Evolutionary conservation across 2,113 vertebrate genomes (phyloP).

Genomic region (Bubo bubo): DNA sequence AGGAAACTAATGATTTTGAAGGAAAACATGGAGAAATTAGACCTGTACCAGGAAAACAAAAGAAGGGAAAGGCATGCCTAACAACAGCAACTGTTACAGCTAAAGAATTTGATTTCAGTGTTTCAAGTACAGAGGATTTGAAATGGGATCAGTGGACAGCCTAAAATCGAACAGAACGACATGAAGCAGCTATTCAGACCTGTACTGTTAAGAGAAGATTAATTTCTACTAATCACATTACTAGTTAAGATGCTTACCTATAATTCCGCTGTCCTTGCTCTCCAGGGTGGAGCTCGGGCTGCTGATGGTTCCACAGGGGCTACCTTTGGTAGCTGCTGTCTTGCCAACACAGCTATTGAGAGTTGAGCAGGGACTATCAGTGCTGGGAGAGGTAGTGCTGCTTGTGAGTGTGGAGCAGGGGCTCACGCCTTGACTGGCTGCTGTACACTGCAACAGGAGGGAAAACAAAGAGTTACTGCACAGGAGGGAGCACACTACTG

Average conservation of each 20-base stretch:
- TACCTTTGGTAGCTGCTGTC: conserved; percentile 79
- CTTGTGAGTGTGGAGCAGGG: conserved; percentile 96
- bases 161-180: neutral
- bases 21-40: neutral
- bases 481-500: neutral
- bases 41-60: neutral
- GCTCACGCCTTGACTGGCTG: conserved; percentile 86
- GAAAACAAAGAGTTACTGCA: neutral
- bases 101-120: neutral
- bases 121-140: neutral
- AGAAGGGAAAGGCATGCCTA: neutral
- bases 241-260: conserved; percentile 81
- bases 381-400: conserved; percentile 93
- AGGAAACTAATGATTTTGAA: neutral
- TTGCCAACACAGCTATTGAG: conserved; percentile 88
- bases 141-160: neutral
- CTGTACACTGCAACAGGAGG: conserved; percentile 76
- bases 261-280: conserved; percentile 99
- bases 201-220: neutral
- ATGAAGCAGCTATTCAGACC: neutral
- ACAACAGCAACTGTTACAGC: neutral
- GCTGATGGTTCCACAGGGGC: conserved; percentile 93
- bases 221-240: neutral
- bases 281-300: conserved; percentile 97
- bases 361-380: conserved; percentile 96